Percentiles rank a stretch among this genome's conserved stretches.
Conservation (phyloP, 2,113 vertebrate species). For the Ciconia boyciana region DNA sequence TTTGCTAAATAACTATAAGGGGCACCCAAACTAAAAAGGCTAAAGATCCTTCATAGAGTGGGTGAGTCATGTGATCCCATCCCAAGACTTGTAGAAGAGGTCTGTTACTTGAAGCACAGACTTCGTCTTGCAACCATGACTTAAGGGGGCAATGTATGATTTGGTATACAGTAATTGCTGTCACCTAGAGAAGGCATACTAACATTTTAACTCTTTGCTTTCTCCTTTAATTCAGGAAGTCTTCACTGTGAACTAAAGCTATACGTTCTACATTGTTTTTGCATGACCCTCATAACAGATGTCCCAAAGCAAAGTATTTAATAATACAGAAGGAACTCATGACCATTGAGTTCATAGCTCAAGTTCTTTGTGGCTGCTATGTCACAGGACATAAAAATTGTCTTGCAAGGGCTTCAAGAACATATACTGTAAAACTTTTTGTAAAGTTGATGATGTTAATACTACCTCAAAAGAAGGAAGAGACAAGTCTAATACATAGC, state of each 20-base stretch:
- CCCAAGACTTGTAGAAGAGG: neutral
- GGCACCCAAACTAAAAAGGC: neutral
- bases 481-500: neutral
- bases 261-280: rapidly evolving
- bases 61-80: neutral
- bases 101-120: neutral
- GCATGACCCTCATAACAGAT: neutral
- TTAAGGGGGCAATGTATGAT: neutral
- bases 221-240: neutral
- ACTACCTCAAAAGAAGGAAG: neutral
- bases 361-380: neutral
- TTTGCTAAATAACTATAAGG: neutral
- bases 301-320: neutral
- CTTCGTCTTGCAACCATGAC: neutral
- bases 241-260: neutral
- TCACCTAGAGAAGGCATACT: neutral
- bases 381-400: neutral
- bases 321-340: neutral
- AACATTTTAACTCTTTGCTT: neutral
- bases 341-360: neutral
- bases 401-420: neutral
- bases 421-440: neutral
- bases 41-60: neutral
- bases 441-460: neutral
- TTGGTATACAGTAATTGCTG: neutral